Percentiles rank a stretch among this genome's conserved stretches.
Evolutionary conservation across 2,113 vertebrate species (phyloP).

Genomic region (Argyrosomus japonicus): DNA sequence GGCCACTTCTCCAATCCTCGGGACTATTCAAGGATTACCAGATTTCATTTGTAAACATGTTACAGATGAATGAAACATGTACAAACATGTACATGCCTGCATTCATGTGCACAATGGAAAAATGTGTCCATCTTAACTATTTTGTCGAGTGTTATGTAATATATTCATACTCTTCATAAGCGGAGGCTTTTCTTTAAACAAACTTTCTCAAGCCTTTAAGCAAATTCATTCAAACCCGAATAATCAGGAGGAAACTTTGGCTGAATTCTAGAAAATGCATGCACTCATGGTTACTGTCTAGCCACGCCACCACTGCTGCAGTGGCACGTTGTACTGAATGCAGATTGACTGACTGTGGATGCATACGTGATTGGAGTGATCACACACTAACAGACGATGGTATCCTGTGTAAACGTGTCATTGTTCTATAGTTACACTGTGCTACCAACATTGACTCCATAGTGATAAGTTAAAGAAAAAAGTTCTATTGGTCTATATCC

Average conservation of each 20-base stretch:
- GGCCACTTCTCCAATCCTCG: conserved; percentile 1
- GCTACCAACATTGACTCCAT: too few relatives aligned
- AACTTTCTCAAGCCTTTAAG: conserved; percentile 15
- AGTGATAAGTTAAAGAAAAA: too few relatives aligned
- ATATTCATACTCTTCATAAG: not conserved
- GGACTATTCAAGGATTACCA: conserved; percentile 33
- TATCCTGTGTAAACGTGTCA: not conserved
- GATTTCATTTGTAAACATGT: conserved; percentile 3
- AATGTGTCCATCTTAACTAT: not conserved
- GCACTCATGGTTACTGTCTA: not conserved
- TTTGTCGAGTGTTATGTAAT: not conserved
- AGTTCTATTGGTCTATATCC: too few relatives aligned
- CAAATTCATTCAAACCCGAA: not conserved
- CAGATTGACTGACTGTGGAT: not conserved
- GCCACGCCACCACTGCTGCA: not conserved
- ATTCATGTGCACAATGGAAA: not conserved
- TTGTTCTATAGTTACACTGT: too few relatives aligned
- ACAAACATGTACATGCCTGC: not conserved
- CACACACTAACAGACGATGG: not conserved
- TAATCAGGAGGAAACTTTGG: not conserved
- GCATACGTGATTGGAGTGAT: not conserved
- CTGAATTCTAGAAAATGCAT: not conserved
- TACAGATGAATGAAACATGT: conserved; percentile 2
- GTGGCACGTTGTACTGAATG: not conserved
- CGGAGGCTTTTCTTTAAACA: not conserved